Evolutionary conservation across 2,797 vertebrate genomes (phyloP).

Genomic region (Gephyroberyx darwinii): DNA sequence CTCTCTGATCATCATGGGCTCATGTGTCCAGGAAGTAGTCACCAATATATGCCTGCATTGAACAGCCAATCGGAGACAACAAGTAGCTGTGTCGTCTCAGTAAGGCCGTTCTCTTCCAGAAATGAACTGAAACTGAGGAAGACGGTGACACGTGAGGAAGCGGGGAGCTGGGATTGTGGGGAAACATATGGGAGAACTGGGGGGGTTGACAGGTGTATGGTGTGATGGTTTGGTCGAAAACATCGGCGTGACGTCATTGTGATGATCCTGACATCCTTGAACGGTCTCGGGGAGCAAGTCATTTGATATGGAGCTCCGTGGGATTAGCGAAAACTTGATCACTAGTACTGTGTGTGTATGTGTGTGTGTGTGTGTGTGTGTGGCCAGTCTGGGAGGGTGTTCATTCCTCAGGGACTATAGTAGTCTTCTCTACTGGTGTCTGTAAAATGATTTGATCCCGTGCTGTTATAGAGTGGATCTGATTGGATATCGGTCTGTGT

Average conservation of each 20-base stretch:
- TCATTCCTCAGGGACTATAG: conserved; percentile 80
- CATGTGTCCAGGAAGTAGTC: conserved; percentile 12
- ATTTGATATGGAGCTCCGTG: conserved; percentile 43
- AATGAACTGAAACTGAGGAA: conserved; percentile 54
- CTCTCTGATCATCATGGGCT: conserved; percentile 35
- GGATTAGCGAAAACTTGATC: conserved; percentile 75
- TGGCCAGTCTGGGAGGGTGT: conserved; percentile 62
- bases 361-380: conserved; percentile 25
- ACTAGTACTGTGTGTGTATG: conserved; percentile 51
- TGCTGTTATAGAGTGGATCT: conserved; percentile 45
- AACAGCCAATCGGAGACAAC: not conserved
- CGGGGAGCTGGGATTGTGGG: conserved; percentile 4
- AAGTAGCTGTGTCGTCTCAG: not conserved
- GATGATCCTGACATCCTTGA: conserved; percentile 81
- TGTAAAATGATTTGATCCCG: conserved; percentile 51
- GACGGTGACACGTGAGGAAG: not conserved
- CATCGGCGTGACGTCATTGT: conserved; percentile 35
- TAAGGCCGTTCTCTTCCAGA: conserved; percentile 34
- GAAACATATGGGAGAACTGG: not conserved
- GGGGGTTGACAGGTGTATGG: not conserved
- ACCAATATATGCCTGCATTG: not conserved
- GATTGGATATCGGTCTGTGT: conserved; percentile 41
- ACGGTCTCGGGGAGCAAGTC: conserved; percentile 59
- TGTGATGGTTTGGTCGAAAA: conserved; percentile 19
- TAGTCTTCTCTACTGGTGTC: conserved; percentile 59